A percentile compares a stretch with the other conserved stretches of the same genome.
Evolutionary conservation across 1,140 invertebrate species (phyloP).

Genomic region (Heterodera schachtii): DNA sequence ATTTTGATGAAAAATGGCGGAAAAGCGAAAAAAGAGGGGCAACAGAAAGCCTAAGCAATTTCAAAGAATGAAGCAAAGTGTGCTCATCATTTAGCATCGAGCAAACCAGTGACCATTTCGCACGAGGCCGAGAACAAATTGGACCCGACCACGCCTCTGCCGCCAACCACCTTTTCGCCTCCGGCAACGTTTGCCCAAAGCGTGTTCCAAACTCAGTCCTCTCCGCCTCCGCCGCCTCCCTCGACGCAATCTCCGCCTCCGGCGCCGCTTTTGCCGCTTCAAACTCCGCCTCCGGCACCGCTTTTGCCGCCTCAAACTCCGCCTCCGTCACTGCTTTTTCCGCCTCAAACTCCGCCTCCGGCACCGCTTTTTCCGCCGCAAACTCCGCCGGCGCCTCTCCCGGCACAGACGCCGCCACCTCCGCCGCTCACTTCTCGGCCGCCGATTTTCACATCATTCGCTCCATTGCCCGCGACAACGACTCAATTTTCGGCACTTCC

Average conservation of each 20-base stretch:
- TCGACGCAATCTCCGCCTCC: background rate
- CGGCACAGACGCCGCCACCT: background rate
- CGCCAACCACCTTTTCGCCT: conserved; percentile 14
- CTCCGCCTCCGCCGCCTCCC: background rate
- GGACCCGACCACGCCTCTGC: conserved; percentile 31
- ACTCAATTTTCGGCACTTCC: background rate
- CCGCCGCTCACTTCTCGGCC: background rate
- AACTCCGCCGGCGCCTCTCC: background rate
- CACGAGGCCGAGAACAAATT: conserved; percentile 37
- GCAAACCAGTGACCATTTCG: conserved; percentile 39
- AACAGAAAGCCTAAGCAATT: background rate
- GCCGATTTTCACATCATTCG: background rate
- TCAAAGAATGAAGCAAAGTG: background rate
- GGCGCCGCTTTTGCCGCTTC: background rate
- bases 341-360: background rate
- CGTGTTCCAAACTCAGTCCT: background rate
- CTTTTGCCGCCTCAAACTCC: background rate
- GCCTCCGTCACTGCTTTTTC: background rate
- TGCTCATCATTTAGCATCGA: conserved; percentile 25
- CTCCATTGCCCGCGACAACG: background rate
- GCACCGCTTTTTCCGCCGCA: background rate
- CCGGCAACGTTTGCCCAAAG: background rate
- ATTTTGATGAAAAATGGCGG: background rate
- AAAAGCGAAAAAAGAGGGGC: too few species aligned
- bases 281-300: too few species aligned